These are phyloP conservation scores for Drosophila cognata DNA, from an alignment of 2,888 invertebrate genomes.

Conservation along the genomic window DNA sequence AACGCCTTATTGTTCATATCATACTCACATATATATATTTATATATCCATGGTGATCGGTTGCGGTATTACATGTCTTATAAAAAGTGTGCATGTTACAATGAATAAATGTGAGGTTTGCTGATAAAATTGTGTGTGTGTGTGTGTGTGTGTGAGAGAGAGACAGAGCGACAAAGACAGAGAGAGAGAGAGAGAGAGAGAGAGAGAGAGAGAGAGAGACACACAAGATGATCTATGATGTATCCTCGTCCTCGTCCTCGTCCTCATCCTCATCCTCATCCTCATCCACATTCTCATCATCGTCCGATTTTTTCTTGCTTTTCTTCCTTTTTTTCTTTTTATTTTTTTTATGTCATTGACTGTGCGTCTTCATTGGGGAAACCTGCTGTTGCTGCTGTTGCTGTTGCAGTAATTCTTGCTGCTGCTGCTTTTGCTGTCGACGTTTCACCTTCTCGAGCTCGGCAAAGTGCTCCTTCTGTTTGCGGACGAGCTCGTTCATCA, in stretches of 20 bases:
- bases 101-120: neutral
- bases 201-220: neutral
- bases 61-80: neutral
- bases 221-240: neutral
- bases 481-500: conserved; percentile 90
- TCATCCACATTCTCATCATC: neutral
- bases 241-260: neutral
- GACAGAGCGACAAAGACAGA: too few relatives aligned
- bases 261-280: neutral
- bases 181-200: neutral
- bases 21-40: neutral
- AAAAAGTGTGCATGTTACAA: conserved; percentile 6
- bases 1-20: conserved; percentile 7
- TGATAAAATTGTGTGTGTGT: neutral
- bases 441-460: conserved; percentile 69
- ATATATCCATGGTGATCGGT: conserved; percentile 57
- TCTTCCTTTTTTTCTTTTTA: neutral
- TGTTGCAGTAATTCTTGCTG: conserved; percentile 5
- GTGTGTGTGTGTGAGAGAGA: neutral
- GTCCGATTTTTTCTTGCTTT: neutral
- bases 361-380: conserved; percentile 3
- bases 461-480: conserved; percentile 82
- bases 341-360: conserved; percentile 9
- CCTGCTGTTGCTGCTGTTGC: conserved; percentile 2
- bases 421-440: conserved; percentile 34